Evolutionary conservation across 92 coral and sea anemone species (phyloP), one percentile per base, ranked within the genome.

Genomic region (Chrysogorgia sp.): DNA sequence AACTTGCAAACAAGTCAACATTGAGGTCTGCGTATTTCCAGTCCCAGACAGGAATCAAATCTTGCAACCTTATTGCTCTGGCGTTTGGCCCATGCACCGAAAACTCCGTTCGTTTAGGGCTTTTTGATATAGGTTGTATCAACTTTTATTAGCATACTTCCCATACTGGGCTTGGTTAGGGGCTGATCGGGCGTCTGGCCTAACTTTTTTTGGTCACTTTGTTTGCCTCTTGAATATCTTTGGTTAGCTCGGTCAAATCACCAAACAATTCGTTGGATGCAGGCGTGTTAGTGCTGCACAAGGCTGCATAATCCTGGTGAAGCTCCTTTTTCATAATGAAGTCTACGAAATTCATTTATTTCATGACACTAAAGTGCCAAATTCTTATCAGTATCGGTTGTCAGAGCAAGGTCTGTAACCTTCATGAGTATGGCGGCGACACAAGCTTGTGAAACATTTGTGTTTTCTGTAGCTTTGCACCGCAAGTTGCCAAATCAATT

Each of bases 121-220:
- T 53, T 64, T 58, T 29, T 79, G 71, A 41, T 55, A 80, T 34
- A 67, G 78, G 28, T 34, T 71, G 68, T 32, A 80, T 55, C 59
- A 58, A 40, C 59, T 62, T 56, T 68, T 80, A 49, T 45, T 60
- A 23, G 74, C 35, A 22, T 37, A 67, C 40, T 34, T 40, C 32
- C 64, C 66, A 63, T 34, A 37, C 10, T 35, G 61, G 32, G 34
- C 49, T 24, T 41, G 59, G 67, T 53, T 50, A 28, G 19, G 56
- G 28, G 35, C 4, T 40, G 56, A 67, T 62, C 35, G 45, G 23
- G 67, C 33, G 57, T 68, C 66, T 53, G 33, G 34, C 15, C 77
- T 76, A n/a, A 81, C 86, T 75, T 74, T 86, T 75, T 74, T 70
- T n/a, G n/a, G 8, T 84, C 66, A 21, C 77, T 37, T 88, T 88